A percentile compares a stretch with the other conserved stretches of the same genome.
Evolutionary conservation across 1,140 invertebrate genomes (phyloP).

Genomic region (Zaprionus tsacasi): DNA sequence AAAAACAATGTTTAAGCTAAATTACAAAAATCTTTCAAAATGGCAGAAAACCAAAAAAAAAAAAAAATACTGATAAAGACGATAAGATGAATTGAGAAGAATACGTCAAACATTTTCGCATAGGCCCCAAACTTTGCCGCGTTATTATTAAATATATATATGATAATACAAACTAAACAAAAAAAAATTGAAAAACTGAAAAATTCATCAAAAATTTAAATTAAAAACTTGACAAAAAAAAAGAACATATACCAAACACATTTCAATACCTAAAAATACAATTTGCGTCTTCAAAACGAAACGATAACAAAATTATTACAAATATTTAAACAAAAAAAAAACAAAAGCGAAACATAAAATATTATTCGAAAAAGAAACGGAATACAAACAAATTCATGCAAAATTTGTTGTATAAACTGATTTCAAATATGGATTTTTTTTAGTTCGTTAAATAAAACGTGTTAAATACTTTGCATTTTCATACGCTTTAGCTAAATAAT

Average conservation of each 20-base stretch:
- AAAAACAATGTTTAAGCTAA: constrained; percentile 26
- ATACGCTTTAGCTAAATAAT: constrained; percentile 78
- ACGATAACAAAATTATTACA: constrained; percentile 44
- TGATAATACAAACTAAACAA: constrained; percentile 8
- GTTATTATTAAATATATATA: constrained; percentile 67
- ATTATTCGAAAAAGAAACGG: constrained; percentile 34
- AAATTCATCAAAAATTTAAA: constrained; percentile 34
- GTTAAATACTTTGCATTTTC: constrained; percentile 79
- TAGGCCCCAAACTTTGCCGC: constrained; percentile 72
- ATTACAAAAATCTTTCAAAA: constrained; percentile 40
- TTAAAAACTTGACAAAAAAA: constrained; percentile 36
- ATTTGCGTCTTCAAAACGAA: constrained; percentile 60
- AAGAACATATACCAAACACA: constrained; percentile 69
- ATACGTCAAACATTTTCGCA: constrained; percentile 59
- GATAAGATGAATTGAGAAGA: constrained; percentile 3
- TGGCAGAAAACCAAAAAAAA: constrained; percentile 43
- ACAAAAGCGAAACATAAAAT: constrained; percentile 42
- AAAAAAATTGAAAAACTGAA: constrained; percentile 28
- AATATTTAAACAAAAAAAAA: constrained; percentile 25
- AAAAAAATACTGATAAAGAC: constrained; percentile 27
- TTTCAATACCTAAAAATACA: constrained; percentile 61
- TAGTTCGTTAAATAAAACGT: constrained; percentile 53
- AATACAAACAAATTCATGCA: constrained; percentile 44
- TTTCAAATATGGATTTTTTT: constrained; percentile 46
- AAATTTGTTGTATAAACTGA: constrained; percentile 50